Evolutionary conservation across 1,140 invertebrate genomes (phyloP).

Genomic region (Zophobas atratus): DNA sequence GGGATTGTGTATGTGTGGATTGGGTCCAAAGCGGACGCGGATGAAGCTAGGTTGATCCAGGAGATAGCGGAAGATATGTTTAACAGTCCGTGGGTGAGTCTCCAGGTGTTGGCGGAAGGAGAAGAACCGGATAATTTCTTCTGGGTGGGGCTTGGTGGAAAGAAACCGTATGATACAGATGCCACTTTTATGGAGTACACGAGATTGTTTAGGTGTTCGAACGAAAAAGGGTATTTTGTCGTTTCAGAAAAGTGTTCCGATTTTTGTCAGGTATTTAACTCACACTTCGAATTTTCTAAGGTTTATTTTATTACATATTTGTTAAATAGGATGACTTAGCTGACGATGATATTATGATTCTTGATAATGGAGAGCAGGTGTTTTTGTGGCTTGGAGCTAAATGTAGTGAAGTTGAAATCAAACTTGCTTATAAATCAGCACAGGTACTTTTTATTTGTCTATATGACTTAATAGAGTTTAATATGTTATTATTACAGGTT

Average conservation of each 20-base stretch:
- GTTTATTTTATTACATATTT: constrained; percentile 43
- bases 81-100: constrained; percentile 89
- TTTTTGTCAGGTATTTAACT: constrained; percentile 92
- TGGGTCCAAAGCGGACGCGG: constrained; percentile 89
- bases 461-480: constrained; percentile 14
- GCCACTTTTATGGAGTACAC: constrained; percentile 96
- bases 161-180: constrained; percentile 92
- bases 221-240: constrained; percentile 99
- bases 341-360: constrained; percentile 99
- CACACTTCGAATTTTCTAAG: neutral
- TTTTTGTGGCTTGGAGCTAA: constrained; percentile 98
- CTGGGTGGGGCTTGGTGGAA: constrained; percentile 95
- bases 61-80: constrained; percentile 97
- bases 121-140: constrained; percentile 99
- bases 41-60: constrained; percentile 91
- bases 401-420: constrained; percentile 99
- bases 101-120: constrained; percentile 94
- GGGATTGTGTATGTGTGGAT: constrained; percentile 99
- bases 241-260: constrained; percentile 99
- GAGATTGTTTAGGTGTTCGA: constrained; percentile 97
- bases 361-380: constrained; percentile 98
- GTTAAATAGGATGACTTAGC: constrained; percentile 92
- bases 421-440: constrained; percentile 98
- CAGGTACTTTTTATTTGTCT: constrained; percentile 77
- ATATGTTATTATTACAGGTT: constrained; percentile 75